phyloP scores from a whole-genome alignment of 2,113 vertebrate genomes.

The Psittacus erithacus region DNA sequence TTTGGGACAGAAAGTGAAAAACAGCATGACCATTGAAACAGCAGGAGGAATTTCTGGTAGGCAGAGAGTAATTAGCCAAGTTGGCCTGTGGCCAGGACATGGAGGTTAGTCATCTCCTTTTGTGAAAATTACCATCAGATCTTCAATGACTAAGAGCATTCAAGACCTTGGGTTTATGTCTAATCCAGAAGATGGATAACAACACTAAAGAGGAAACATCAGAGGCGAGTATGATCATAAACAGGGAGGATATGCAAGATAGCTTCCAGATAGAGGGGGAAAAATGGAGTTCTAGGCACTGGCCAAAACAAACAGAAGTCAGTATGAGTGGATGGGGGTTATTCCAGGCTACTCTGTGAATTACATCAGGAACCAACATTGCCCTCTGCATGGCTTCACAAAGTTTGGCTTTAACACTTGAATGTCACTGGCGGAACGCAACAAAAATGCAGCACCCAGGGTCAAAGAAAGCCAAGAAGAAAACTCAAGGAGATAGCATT shows the following conservation, averaged over 20 bases:
- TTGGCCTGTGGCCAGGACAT: not conserved
- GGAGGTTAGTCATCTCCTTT: not conserved
- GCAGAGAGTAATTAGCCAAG: not conserved
- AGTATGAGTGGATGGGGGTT: constrained; percentile 27
- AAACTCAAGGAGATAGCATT: not conserved
- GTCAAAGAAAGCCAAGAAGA: not conserved
- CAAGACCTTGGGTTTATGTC: not conserved
- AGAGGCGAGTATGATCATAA: constrained; percentile 29
- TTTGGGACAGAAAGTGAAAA: constrained; percentile 10
- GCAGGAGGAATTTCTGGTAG: constrained; percentile 34
- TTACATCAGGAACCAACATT: not conserved
- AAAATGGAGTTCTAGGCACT: not conserved
- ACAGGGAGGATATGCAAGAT: constrained; percentile 18
- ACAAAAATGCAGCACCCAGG: not conserved
- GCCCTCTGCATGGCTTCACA: not conserved
- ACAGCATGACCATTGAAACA: not conserved
- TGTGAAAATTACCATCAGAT: not conserved
- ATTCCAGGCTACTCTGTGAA: constrained; percentile 13
- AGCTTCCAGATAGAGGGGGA: not conserved
- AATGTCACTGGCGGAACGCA: not conserved
- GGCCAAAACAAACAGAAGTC: constrained; percentile 58
- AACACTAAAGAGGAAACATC: not conserved
- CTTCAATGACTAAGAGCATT: not conserved
- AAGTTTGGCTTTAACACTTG: constrained; percentile 8
- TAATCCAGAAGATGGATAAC: not conserved